Conservation (phyloP, 2,797 vertebrate genomes). For the Sitta carolinensis region DNA sequence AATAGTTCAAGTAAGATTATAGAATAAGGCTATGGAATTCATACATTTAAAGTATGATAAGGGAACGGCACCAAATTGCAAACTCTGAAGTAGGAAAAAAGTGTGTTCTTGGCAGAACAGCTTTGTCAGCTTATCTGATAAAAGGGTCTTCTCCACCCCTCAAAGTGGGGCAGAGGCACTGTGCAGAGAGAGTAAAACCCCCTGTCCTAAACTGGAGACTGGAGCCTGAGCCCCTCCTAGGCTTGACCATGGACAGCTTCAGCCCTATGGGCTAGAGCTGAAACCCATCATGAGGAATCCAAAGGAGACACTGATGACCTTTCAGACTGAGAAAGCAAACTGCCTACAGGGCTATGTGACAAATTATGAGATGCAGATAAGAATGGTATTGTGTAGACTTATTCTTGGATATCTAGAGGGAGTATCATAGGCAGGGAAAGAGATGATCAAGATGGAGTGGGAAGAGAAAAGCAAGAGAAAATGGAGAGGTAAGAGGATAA, state of each 20-base stretch:
- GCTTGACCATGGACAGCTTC: not conserved
- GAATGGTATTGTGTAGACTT: not conserved
- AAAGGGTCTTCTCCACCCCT: not conserved
- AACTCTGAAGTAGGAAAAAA: not conserved
- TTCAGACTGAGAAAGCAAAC: not conserved
- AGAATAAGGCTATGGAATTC: not conserved
- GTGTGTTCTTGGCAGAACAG: not conserved
- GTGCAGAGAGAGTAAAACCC: rapidly evolving
- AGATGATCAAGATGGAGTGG: not conserved
- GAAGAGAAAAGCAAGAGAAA: not conserved
- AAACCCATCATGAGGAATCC: not conserved
- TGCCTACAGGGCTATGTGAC: not conserved
- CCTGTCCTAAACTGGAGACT: not conserved
- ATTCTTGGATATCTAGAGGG: not conserved
- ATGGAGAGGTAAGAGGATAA: not conserved
- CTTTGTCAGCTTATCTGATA: not conserved
- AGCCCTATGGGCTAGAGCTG: not conserved
- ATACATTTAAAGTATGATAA: not conserved
- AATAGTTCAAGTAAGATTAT: not conserved
- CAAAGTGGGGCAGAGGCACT: not conserved
- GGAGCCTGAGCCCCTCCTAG: not conserved
- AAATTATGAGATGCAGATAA: not conserved
- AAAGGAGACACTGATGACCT: not conserved
- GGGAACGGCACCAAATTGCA: not conserved
- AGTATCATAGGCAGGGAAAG: not conserved